Percentiles rank a stretch among this genome's conserved stretches.
These are phyloP conservation scores for Melanotus villosus DNA, from an alignment of 2,888 invertebrate species.

Conservation along the genomic window DNA sequence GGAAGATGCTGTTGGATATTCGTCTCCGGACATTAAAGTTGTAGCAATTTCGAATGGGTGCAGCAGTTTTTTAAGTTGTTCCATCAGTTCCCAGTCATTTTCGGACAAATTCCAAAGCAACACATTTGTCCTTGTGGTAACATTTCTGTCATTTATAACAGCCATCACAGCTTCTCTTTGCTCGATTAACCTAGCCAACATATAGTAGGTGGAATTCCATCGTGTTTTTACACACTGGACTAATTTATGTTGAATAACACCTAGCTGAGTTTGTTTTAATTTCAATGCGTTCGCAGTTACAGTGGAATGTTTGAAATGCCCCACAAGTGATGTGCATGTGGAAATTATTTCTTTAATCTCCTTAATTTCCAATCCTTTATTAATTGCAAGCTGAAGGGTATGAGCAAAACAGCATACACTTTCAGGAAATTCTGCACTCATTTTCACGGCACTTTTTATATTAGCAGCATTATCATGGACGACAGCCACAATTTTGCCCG, in stretches of 20 bases:
- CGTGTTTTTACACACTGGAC: too few species aligned
- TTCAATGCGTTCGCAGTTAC: too few species aligned
- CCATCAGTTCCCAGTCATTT: slow-evolving; percentile 45
- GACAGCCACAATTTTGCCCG: slow-evolving; percentile 47
- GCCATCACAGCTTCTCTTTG: too few species aligned
- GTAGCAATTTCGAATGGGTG: slow-evolving; percentile 47
- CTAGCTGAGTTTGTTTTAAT: slow-evolving; percentile 29
- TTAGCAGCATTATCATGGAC: slow-evolving; percentile 56
- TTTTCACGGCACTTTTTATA: slow-evolving; percentile 48
- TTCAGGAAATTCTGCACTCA: slow-evolving; percentile 15
- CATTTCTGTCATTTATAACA: too few species aligned
- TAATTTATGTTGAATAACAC: slow-evolving; percentile 43
- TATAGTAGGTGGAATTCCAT: too few species aligned
- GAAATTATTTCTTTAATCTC: slow-evolving; percentile 30
- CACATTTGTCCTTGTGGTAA: slow-evolving; percentile 33
- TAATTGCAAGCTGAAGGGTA: slow-evolving; percentile 52
- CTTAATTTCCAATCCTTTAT: slow-evolving; percentile 40
- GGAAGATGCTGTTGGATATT: too few species aligned
- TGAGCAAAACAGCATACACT: slow-evolving; percentile 54
- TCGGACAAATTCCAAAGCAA: slow-evolving; percentile 33
- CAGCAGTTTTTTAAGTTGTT: slow-evolving; percentile 36
- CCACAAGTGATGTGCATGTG: slow-evolving; percentile 50
- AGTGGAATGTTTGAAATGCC: too few species aligned
- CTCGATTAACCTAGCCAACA: too few species aligned
- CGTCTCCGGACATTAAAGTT: slow-evolving; percentile 42